Percentiles rank a stretch among this genome's conserved stretches.
phyloP scores from a whole-genome alignment of 2,113 vertebrate genomes.

The Tetrax tetrax region DNA sequence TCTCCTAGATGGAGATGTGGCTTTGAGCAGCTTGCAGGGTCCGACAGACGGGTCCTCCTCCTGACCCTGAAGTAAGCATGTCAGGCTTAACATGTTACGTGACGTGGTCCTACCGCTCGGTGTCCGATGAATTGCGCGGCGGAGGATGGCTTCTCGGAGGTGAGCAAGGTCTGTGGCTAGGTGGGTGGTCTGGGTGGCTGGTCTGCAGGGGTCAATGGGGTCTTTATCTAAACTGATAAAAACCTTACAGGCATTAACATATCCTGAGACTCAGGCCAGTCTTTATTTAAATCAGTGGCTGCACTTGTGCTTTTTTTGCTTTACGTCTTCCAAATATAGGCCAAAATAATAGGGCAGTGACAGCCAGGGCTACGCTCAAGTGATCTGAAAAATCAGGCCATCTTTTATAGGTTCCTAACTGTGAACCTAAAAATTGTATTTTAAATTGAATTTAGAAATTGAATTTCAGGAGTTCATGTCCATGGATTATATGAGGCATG shows the following conservation, averaged over 20 bases:
- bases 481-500: background rate
- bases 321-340: background rate
- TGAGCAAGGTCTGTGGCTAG: background rate
- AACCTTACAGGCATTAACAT: slow-evolving; percentile 22
- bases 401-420: background rate
- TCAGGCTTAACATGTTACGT: background rate
- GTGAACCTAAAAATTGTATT: background rate
- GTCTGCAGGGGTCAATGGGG: background rate
- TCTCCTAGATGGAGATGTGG: background rate
- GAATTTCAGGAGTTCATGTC: background rate
- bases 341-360: background rate
- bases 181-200: slow-evolving; percentile 47
- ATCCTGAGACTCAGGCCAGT: background rate
- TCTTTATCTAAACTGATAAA: slow-evolving; percentile 57
- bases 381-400: background rate
- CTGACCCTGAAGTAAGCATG: background rate
- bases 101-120: fast-evolving
- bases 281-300: background rate
- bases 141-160: background rate
- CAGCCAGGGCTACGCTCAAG: background rate
- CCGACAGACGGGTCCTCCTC: background rate
- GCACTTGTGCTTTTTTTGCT: background rate
- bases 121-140: fast-evolving
- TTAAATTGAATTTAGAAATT: background rate
- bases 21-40: background rate